Base-by-base conservation (phyloP, 2,797 vertebrate genomes). In the Pangasius mekongensis region DNA sequence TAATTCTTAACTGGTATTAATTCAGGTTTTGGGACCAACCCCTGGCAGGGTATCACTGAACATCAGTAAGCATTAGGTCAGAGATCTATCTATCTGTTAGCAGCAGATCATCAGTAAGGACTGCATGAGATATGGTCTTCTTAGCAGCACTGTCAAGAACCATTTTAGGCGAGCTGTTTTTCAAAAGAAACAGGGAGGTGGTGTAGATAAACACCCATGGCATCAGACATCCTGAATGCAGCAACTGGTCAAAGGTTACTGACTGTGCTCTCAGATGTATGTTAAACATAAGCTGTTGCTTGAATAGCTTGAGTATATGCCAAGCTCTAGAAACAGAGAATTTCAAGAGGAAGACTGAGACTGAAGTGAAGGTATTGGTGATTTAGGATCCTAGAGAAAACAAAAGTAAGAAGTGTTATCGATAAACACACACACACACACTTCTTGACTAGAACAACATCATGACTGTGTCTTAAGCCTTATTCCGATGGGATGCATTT, bases 151-250 rank as follows among this genome's bases (percentile, higher is more conserved):
- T n/a, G 30, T 58, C 64, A 80, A 5, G 47, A 67, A 27, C 64
- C 52, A 49, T 71, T 82, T 73, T 47, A 60, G 8, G 18, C 10
- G 2, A 54, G 76, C 30, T 33, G 18, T 86, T 54, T 39, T 83
- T 83, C 27, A 54, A 56, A 43, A 56, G 58, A 30, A 39, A 67
- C 43, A 74, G 47, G 11, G 33, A 39, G 18, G 33, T 52, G 39
- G 27, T 13, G 0, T 2, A 84, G 86, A 76, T 88, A 78, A 78
- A 85, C n/a, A 58, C n/a, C 16, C 49, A 8, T 88, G 74, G 78
- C 64, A 64, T 86, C 77, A 82, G 84, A 82, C 77, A 36, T 82
- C 67, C 30, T 64, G 76, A 47, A 52, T 73, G 64, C 39, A 82
- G 74, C 16, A 49, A 39, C 64, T 69, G 66, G 77, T 86, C 54